These are phyloP conservation scores for Narcine bancroftii DNA, from an alignment of 2,113 vertebrate genomes.

Conservation along the genomic window DNA sequence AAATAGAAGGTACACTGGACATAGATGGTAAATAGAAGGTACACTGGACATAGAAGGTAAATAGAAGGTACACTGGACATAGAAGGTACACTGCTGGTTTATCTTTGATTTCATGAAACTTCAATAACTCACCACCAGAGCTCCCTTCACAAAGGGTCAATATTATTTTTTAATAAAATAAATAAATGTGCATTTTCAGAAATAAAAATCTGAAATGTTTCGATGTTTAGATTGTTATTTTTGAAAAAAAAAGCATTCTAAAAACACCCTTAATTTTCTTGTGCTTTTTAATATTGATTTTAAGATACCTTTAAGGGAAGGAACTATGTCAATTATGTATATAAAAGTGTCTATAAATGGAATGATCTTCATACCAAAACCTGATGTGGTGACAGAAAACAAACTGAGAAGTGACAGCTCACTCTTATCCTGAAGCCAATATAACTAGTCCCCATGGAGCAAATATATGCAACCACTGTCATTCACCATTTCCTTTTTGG, in stretches of 20 bases:
- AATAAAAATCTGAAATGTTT: neutral
- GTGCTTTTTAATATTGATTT: neutral
- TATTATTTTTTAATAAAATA: no score
- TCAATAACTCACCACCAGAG: neutral
- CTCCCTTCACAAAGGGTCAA: neutral
- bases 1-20: no score
- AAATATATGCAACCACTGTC: neutral
- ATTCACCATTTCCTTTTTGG: conserved; percentile 16
- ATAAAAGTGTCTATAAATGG: neutral
- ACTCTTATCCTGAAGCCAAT: neutral
- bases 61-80: no score
- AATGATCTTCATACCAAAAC: neutral
- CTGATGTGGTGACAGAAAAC: neutral
- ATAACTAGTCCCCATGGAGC: neutral
- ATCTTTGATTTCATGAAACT: neutral
- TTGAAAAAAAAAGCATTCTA: conserved; percentile 3
- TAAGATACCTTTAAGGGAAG: neutral
- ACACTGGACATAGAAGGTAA: no score
- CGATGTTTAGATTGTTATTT: neutral
- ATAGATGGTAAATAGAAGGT: no score
- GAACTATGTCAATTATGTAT: neutral
- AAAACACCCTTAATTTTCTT: neutral
- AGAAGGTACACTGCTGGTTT: neutral
- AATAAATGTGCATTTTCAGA: no score
- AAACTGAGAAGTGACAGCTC: neutral